Base-by-base conservation (phyloP, 2,888 invertebrate species). In the Lamellibrachia columna region DNA sequence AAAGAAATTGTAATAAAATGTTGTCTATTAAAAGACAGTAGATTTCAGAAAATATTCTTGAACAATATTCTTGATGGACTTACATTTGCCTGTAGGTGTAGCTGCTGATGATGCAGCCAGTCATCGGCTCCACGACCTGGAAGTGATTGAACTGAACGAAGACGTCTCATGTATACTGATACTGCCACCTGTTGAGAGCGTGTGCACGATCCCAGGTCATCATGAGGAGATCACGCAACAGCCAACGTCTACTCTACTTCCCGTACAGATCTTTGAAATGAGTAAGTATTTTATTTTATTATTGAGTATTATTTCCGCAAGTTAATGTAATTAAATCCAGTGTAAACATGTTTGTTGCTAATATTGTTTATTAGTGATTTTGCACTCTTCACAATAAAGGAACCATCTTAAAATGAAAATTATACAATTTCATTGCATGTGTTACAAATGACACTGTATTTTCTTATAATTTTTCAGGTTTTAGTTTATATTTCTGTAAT, bases 161-260 rank as follows among this genome's bases (percentile, higher is more conserved):
- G 98, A 99, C 94, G 98, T 99, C 91, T 98, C 99, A 92, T 98
- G 99, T 95, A 97, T 99, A 4, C 98, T 99, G 95, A 97, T 99
- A 92, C 98, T 99, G 95, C 99, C 99, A 0, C 98, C 99, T 0
- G 98, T 98, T 0, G 99, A 99, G 95, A 98, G 98, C 92, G 98
- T 99, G 0, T 99, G 99, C 96, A 98, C 98, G 0, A 95, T 96
- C n/a, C 96, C 95, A 98, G 98, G 53, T 98, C 98, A 96, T 95
- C 97, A 98, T 92, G 99, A 99, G 96, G 98, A 98, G 92, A 97
- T 98, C 0, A 97, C 98, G 0, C 98, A 98, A 95, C 97, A 98
- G 93, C 98, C 98, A 7, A 99, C 99, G 96, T 97, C 99, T 92
- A 97, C 98, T 91, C 94, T 98, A 93, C 97, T 99, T 93, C 99